Conservation (phyloP, 2,888 invertebrate genomes). For the Noctua pronuba region DNA sequence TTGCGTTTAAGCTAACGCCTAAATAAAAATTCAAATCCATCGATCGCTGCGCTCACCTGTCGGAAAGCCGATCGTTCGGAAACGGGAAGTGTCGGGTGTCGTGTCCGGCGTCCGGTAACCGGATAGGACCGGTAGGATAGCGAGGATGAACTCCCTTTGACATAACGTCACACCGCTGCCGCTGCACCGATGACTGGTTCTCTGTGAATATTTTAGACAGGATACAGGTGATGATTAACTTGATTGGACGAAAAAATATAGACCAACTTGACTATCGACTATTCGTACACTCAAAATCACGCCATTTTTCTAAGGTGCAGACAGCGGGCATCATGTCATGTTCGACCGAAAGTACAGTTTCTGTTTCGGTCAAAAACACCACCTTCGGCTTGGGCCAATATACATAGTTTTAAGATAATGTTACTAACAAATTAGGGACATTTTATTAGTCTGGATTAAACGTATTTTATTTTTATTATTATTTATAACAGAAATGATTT, state of each 20-base stretch:
- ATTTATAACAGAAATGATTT: no score
- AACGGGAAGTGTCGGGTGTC: constrained; percentile 88
- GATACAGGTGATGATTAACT: constrained; percentile 21
- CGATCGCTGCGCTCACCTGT: constrained; percentile 79
- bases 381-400: neutral
- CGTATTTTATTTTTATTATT: no score
- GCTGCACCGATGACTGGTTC: neutral
- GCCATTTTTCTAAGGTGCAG: neutral
- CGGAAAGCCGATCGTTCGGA: constrained; percentile 85
- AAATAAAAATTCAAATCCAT: constrained; percentile 60
- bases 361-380: neutral
- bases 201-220: constrained; percentile 35
- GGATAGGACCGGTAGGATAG: constrained; percentile 74
- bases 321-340: neutral
- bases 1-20: neutral
- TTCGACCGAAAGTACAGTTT: neutral
- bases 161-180: constrained; percentile 61
- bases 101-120: constrained; percentile 79
- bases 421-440: no score
- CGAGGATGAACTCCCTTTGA: constrained; percentile 70
- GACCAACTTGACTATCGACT: neutral
- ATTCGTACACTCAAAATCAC: neutral
- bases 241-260: constrained; percentile 9
- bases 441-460: no score
- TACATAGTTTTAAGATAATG: no score